Percentiles rank a stretch among this genome's conserved stretches.
phyloP scores from a whole-genome alignment of 2,888 invertebrate genomes.

The Thereva nobilitata region DNA sequence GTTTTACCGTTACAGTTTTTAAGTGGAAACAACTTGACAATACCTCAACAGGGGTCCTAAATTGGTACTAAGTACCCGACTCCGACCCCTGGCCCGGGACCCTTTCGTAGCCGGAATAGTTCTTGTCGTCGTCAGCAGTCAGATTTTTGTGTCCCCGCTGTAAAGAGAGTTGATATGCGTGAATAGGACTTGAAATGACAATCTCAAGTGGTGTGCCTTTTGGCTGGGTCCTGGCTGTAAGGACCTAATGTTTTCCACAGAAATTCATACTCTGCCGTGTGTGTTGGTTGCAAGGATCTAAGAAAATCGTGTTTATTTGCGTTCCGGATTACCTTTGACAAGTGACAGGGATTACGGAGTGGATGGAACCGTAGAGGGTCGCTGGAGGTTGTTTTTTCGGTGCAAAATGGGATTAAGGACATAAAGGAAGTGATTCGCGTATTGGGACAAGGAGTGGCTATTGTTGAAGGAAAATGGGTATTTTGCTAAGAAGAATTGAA shows the following conservation, averaged over 20 bases:
- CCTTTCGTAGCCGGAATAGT: not conserved
- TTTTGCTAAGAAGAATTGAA: too few species aligned
- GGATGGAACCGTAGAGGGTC: too few species aligned
- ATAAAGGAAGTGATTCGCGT: too few species aligned
- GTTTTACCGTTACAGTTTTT: too few species aligned
- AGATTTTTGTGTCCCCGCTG: too few species aligned
- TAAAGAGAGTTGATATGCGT: not conserved
- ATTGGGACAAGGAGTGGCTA: too few species aligned
- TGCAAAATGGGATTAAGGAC: too few species aligned
- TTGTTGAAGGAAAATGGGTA: too few species aligned
- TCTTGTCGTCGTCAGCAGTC: not conserved
- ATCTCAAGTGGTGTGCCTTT: not conserved
- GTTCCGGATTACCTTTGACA: not conserved
- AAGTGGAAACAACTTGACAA: not conserved
- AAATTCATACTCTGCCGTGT: not conserved
- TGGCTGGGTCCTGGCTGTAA: not conserved
- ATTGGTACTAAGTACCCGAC: not conserved
- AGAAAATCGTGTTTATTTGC: not conserved
- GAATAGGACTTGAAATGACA: not conserved
- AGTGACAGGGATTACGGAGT: too few species aligned
- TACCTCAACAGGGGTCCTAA: not conserved
- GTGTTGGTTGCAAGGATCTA: not conserved
- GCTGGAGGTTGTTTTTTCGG: too few species aligned
- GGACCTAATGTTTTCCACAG: not conserved
- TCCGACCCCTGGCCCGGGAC: not conserved